A percentile compares a stretch with the other conserved stretches of the same genome.
These are phyloP conservation scores for Tragelaphus imberbis DNA, from an alignment of 2,113 vertebrate species.

Conservation along the genomic window DNA sequence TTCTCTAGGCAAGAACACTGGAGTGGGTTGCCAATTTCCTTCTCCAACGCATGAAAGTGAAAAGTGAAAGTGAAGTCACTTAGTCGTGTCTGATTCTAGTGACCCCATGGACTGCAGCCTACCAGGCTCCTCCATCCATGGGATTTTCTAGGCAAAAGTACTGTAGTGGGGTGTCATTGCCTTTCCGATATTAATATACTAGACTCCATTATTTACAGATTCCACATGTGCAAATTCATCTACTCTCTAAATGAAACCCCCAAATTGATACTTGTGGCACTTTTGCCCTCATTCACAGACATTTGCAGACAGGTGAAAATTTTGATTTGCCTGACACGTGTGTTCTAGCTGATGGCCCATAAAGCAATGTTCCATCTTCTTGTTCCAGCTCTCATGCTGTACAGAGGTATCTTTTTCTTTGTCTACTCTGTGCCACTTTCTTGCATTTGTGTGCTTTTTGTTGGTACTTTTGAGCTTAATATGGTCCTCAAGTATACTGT, in stretches of 20 bases:
- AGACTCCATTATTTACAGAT: background rate
- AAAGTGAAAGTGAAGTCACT: no score
- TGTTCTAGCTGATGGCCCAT: background rate
- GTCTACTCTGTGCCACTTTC: background rate
- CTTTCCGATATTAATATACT: background rate
- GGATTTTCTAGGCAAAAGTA: no score
- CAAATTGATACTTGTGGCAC: background rate
- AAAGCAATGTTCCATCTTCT: accelerated
- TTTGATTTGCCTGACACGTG: background rate
- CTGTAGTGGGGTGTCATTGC: no score
- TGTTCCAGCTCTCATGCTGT: background rate
- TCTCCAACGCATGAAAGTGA: no score
- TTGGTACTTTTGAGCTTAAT: background rate
- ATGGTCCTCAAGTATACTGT: background rate
- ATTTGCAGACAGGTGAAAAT: background rate
- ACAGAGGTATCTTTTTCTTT: background rate
- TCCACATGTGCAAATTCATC: background rate
- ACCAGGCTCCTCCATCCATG: no score
- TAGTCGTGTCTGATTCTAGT: no score
- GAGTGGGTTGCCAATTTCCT: no score
- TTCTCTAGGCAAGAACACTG: no score
- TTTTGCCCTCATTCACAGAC: background rate
- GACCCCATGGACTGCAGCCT: no score
- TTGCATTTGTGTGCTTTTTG: background rate
- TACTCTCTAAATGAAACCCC: background rate